Conservation (phyloP, 1,140 invertebrate genomes). For the Lepidurus arcticus region DNA sequence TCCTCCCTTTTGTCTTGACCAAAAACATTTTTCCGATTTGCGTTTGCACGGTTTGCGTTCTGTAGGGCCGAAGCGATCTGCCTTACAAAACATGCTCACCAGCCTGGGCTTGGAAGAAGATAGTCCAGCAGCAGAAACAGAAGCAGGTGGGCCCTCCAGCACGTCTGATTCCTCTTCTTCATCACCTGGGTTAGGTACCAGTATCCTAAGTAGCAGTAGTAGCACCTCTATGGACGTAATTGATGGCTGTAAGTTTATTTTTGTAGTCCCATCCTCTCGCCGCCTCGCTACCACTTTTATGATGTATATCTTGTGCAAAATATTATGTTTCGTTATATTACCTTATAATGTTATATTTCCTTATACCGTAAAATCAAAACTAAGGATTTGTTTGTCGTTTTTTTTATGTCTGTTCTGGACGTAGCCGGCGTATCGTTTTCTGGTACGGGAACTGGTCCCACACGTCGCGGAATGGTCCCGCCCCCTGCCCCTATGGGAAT, state of each 20-base stretch:
- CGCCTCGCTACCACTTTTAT: too few species aligned
- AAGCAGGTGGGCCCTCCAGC: not conserved
- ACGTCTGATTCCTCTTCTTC: not conserved
- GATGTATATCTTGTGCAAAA: not conserved
- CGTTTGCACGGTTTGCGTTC: conserved; percentile 26
- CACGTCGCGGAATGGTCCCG: conserved; percentile 20
- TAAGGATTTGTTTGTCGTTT: not conserved
- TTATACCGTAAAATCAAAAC: not conserved
- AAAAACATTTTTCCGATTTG: conserved; percentile 26
- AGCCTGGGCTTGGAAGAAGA: conserved; percentile 45
- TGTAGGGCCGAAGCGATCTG: conserved; percentile 47
- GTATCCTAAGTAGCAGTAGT: conserved; percentile 21
- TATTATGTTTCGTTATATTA: not conserved
- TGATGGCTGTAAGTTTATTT: conserved; percentile 13
- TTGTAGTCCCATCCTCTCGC: not conserved
- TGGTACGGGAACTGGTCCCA: conserved; percentile 29
- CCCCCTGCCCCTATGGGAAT: conserved; percentile 40
- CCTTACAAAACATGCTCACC: conserved; percentile 49
- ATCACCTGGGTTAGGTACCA: not conserved
- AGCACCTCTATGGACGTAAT: conserved; percentile 8
- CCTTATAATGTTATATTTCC: not conserved
- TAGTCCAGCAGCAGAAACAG: conserved; percentile 6
- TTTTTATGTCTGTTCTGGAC: not conserved
- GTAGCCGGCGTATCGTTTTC: conserved; percentile 36
- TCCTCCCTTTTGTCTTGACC: not conserved